A percentile compares a stretch with the other conserved stretches of the same genome.
Conservation (phyloP, 2,113 vertebrate genomes). For the Benitochromis conjunctus region DNA sequence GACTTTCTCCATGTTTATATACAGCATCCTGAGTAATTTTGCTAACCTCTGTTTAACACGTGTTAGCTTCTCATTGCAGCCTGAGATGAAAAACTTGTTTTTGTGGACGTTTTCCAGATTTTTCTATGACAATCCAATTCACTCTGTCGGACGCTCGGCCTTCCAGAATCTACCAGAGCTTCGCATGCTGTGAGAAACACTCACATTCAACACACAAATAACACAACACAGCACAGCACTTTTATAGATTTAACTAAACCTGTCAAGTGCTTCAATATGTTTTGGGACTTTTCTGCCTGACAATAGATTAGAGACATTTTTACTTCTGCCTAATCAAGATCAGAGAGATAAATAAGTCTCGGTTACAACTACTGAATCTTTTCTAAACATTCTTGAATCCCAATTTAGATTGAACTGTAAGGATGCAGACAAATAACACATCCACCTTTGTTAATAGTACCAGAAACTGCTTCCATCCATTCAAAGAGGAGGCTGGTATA, state of each 20-base stretch:
- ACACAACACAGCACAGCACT: neutral
- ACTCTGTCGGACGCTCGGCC: slow-evolving; percentile 85
- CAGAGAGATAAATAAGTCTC: neutral
- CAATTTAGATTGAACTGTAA: neutral
- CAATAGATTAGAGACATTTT: neutral
- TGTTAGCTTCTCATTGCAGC: neutral
- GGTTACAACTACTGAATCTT: neutral
- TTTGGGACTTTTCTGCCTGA: neutral
- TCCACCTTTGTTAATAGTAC: neutral
- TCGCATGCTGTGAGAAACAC: slow-evolving; percentile 62
- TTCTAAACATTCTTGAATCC: neutral
- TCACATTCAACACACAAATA: neutral
- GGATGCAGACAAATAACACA: too few species aligned
- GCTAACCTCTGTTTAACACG: neutral
- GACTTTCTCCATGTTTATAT: neutral
- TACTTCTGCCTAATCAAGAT: neutral
- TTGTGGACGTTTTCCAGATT: slow-evolving; percentile 70
- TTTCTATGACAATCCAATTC: slow-evolving; percentile 93
- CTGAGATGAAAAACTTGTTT: neutral
- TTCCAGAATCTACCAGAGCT: slow-evolving; percentile 91
- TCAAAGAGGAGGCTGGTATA: neutral
- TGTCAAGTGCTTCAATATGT: neutral
- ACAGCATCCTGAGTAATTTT: neutral
- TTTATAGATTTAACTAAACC: neutral
- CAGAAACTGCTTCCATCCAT: neutral